A percentile compares a stretch with the other conserved stretches of the same genome.
Evolutionary conservation across 2,797 vertebrate species (phyloP).

Genomic region (Pseudomugil tenellus): DNA sequence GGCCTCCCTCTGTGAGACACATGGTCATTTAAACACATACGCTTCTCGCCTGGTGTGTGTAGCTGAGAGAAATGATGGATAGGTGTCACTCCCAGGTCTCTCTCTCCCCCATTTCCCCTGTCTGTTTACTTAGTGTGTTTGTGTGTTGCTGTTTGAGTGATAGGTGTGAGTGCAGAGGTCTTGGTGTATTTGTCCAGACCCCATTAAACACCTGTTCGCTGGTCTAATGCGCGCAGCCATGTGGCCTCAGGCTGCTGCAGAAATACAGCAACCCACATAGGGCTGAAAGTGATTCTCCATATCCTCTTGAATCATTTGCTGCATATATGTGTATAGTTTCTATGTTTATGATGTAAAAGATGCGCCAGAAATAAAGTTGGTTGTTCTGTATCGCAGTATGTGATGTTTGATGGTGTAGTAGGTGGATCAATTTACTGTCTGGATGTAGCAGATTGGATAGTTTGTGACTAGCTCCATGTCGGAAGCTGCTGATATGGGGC

Average conservation of each 20-base stretch:
- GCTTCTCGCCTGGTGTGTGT: conserved; percentile 14
- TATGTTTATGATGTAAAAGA: too few species aligned
- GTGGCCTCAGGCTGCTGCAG: conserved; percentile 55
- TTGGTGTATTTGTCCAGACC: conserved; percentile 69
- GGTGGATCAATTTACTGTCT: too few species aligned
- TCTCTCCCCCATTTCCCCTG: conserved; percentile 33
- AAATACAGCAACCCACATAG: conserved; percentile 7
- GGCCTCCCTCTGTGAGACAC: conserved; percentile 41
- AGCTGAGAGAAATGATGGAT: conserved; percentile 71
- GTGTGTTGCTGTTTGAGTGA: conserved; percentile 35
- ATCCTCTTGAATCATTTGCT: not conserved
- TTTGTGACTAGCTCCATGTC: too few species aligned
- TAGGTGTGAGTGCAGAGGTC: conserved; percentile 58
- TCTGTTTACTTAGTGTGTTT: conserved; percentile 26
- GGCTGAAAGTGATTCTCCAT: not conserved
- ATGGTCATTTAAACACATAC: conserved; percentile 8
- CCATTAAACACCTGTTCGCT: conserved; percentile 79
- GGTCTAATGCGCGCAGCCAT: conserved; percentile 50
- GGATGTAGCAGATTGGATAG: too few species aligned
- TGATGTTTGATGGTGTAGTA: too few species aligned
- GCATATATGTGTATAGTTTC: too few species aligned
- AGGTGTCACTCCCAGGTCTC: conserved; percentile 70
- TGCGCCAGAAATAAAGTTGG: too few species aligned
- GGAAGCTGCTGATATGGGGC: too few species aligned
- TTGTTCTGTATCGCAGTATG: too few species aligned